A percentile compares a stretch with the other conserved stretches of the same genome.
Conservation (phyloP, 1,140 invertebrate genomes). For the Drosophila micromelanica region DNA sequence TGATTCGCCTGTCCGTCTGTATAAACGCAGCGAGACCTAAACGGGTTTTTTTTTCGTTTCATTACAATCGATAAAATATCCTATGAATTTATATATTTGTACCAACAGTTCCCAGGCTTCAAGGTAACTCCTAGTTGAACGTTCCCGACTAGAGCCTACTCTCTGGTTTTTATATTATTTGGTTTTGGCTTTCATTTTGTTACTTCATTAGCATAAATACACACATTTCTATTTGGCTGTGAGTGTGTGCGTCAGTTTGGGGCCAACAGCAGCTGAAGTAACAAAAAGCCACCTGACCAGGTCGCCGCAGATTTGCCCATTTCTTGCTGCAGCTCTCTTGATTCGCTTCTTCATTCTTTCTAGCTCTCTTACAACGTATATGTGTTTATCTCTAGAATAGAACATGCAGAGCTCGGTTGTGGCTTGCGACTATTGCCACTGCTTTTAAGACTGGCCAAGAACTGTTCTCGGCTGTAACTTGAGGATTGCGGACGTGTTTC, state of each 20-base stretch:
- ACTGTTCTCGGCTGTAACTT: conserved; percentile 43
- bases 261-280: conserved; percentile 22
- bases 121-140: too few species aligned
- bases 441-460: conserved; percentile 32
- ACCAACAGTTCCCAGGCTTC: too few species aligned
- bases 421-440: conserved; percentile 25
- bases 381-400: conserved; percentile 7
- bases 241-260: conserved; percentile 21
- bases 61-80: too few species aligned
- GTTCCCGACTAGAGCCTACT: too few species aligned
- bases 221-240: conserved; percentile 32
- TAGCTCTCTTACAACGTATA: background rate
- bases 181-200: conserved; percentile 28
- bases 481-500: conserved; percentile 51
- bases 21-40: too few species aligned
- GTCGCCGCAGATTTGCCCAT: conserved; percentile 27
- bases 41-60: too few species aligned
- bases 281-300: conserved; percentile 45
- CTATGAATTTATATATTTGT: too few species aligned
- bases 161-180: conserved; percentile 7
- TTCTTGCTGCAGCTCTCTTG: conserved; percentile 10
- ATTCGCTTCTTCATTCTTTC: background rate
- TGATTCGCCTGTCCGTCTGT: too few species aligned
- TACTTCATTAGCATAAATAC: conserved; percentile 50
- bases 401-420: background rate